Evolutionary conservation across 2,113 vertebrate species (phyloP).

Genomic region (Rhagologus leucostigma): DNA sequence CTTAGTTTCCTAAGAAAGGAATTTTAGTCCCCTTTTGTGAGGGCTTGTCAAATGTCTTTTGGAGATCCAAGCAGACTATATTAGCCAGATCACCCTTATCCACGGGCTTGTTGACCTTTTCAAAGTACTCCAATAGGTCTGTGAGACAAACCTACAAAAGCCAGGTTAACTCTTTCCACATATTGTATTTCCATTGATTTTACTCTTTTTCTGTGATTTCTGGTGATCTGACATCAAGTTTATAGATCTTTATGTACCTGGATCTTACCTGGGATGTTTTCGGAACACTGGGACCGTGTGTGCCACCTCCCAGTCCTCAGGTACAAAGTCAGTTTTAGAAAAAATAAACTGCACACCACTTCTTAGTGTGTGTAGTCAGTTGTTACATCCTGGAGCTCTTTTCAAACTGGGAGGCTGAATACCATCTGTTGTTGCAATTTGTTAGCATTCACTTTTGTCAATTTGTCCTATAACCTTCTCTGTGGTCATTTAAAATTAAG

Average conservation of each 20-base stretch:
- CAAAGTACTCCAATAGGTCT: neutral
- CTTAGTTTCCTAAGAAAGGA: neutral
- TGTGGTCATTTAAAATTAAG: slow-evolving; percentile 38
- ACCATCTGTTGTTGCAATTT: slow-evolving; percentile 39
- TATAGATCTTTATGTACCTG: neutral
- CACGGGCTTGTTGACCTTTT: slow-evolving; percentile 36
- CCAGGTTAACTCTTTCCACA: neutral
- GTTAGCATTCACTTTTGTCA: slow-evolving; percentile 5
- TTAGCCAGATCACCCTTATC: slow-evolving; percentile 32
- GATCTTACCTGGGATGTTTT: neutral
- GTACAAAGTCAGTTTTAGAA: neutral
- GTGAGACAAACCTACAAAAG: neutral
- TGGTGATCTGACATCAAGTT: neutral
- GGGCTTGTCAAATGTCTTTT: neutral
- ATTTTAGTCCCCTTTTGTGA: slow-evolving; percentile 28
- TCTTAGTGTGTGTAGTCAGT: neutral
- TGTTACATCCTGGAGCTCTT: neutral
- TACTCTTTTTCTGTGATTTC: neutral
- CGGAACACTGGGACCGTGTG: neutral
- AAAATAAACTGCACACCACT: neutral
- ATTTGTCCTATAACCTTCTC: slow-evolving; percentile 7
- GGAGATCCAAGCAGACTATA: neutral
- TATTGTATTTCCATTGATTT: neutral
- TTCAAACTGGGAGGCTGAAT: neutral
- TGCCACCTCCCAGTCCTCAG: neutral